Conservation (phyloP, 2,797 vertebrate species). For the Chelon auratus region DNA sequence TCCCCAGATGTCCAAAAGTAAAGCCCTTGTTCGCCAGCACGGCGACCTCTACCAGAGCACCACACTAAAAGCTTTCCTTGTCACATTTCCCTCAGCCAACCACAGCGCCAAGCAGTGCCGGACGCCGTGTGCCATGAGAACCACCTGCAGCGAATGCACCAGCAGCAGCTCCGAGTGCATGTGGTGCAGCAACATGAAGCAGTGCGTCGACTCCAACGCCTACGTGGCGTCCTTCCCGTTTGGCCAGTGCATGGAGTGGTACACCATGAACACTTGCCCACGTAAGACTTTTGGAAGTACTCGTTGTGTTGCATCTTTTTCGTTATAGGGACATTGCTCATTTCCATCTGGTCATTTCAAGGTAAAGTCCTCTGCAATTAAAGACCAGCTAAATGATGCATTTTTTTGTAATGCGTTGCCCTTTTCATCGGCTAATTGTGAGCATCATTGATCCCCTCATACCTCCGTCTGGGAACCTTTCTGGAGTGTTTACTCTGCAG, state of each 20-base stretch:
- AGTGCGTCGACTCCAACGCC: slow-evolving; percentile 98
- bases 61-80: neutral
- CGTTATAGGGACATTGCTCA: too few species aligned
- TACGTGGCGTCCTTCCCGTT: slow-evolving; percentile 98
- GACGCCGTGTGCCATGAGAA: slow-evolving; percentile 91
- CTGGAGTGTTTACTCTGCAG: neutral
- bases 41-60: too few species aligned
- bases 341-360: neutral
- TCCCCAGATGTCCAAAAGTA: too few species aligned
- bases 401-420: neutral
- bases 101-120: slow-evolving; percentile 98
- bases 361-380: neutral
- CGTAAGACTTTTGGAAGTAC: slow-evolving; percentile 79
- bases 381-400: neutral
- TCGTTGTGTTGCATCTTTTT: too few species aligned
- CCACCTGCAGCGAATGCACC: slow-evolving; percentile 92
- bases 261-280: slow-evolving; percentile 95
- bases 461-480: neutral
- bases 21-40: too few species aligned
- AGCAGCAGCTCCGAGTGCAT: slow-evolving; percentile 97
- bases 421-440: neutral
- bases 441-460: neutral
- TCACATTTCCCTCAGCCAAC: slow-evolving; percentile 87
- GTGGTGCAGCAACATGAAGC: slow-evolving; percentile 99
- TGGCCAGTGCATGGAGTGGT: slow-evolving; percentile 99